Evolutionary conservation across 2,797 vertebrate species (phyloP).

Genomic region (Pachyuromys duprasi): DNA sequence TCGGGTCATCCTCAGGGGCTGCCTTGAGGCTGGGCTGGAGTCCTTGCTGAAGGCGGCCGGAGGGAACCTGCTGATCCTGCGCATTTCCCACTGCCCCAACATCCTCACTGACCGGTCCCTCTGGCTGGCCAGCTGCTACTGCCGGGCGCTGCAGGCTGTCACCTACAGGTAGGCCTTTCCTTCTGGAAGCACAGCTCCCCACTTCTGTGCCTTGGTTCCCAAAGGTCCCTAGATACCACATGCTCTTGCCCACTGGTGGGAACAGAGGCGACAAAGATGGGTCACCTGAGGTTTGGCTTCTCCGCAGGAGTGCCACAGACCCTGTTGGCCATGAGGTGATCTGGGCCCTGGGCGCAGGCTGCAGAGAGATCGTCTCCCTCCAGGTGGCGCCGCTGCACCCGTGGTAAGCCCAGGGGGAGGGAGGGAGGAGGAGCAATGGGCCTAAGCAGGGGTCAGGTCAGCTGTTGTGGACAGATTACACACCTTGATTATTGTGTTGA

Average conservation of each 20-base stretch:
- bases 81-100: slow-evolving; percentile 98
- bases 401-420: slow-evolving; percentile 91
- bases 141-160: slow-evolving; percentile 97
- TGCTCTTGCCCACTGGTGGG: not conserved
- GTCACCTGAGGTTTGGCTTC: slow-evolving; percentile 69
- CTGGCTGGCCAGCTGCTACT: slow-evolving; percentile 99
- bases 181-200: not conserved
- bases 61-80: slow-evolving; percentile 96
- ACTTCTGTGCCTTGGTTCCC: not conserved
- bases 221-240: not conserved
- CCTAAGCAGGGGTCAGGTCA: not conserved
- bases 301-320: slow-evolving; percentile 95
- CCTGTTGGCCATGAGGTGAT: slow-evolving; percentile 99
- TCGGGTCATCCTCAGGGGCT: slow-evolving; percentile 89
- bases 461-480: not conserved
- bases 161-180: slow-evolving; percentile 93
- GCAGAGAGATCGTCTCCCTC: slow-evolving; percentile 98
- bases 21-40: slow-evolving; percentile 97
- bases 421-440: not conserved
- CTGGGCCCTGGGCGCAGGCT: slow-evolving; percentile 98
- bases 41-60: slow-evolving; percentile 97
- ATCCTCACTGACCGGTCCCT: slow-evolving; percentile 98
- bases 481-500: not conserved
- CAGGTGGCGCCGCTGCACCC: slow-evolving; percentile 98
- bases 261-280: not conserved